Conservation (phyloP, 1,140 invertebrate genomes). For the Artemia franciscana region DNA sequence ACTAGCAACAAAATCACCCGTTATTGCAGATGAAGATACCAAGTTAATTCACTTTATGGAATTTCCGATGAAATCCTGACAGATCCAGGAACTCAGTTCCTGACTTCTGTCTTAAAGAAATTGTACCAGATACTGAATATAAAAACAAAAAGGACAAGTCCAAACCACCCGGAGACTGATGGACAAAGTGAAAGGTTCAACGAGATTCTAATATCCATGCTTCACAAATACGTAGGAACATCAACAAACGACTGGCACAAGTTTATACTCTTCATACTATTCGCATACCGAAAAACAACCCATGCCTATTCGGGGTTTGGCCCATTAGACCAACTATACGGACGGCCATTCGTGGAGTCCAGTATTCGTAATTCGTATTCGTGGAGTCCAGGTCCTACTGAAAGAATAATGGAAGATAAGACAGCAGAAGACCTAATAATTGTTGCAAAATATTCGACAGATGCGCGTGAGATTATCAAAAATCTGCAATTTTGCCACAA, state of each 20-base stretch:
- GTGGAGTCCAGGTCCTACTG: no score
- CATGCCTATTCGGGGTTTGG: no score
- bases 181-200: constrained; percentile 14
- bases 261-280: background rate
- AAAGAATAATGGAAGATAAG: no score
- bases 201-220: constrained; percentile 12
- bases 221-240: constrained; percentile 5
- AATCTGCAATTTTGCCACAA: background rate
- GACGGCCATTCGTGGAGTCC: no score
- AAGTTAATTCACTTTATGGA: constrained; percentile 7
- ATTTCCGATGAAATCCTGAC: constrained; percentile 10
- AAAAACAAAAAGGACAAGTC: constrained; percentile 11
- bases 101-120: constrained; percentile 6
- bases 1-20: no score
- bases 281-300: no score
- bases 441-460: background rate
- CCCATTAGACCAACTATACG: no score
- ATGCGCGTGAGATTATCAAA: background rate
- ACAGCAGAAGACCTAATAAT: background rate
- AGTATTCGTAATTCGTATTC: no score
- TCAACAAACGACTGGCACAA: background rate
- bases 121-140: constrained; percentile 10
- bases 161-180: constrained; percentile 8
- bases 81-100: constrained; percentile 11
- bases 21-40: background rate